Base-by-base conservation (phyloP, 2,113 vertebrate species). In the Indicator maculatus region DNA sequence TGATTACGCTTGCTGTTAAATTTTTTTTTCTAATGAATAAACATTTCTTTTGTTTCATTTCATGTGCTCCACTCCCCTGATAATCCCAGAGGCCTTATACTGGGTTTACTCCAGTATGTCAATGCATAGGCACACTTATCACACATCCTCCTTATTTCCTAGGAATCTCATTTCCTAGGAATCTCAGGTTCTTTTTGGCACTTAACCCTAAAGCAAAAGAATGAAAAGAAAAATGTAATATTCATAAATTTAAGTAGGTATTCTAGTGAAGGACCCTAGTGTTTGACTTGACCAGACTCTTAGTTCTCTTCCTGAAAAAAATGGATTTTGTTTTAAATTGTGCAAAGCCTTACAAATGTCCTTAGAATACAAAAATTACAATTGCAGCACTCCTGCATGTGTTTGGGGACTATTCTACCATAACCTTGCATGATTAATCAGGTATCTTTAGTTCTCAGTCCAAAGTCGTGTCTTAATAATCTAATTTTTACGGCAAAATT, bases 401-500 rank as follows among this genome's bases (percentile, higher is more conserved):
- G 84, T 89, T 88, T 10, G 72, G 1, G 77, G 41, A 26, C 47
- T 71, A 16, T 59, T 44, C 27, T 92, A 36, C 19, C 47, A 75
- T 50, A 78, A 74, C 16, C 6, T 76, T 60, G 6, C 52, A 27
- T 50, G 41, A 75, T 44, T 52, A 58, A 27, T 64, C 23, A n/a
- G 36, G 5, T 94, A 56, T 50, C 53, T 86, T 92, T 76, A 69
- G 31, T 93, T 95, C 59, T 89, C n/a, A 74, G 19, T 53, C 12
- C 56, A 60, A 45, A 58, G 45, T 33, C 24, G 14, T 20, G 12
- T 79, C 89, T 78, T 91, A 93, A 65, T 86, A 58, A 75, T 73
- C 26, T 52, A 28, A 85, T 79, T 91, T 94, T 84, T 92, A 84
- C 31, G 52, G 66, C 86, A 91, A 82, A 96, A 53, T 52, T 28